A percentile compares a stretch with the other conserved stretches of the same genome.
Conservation (phyloP, 1,140 invertebrate species). For the Drosophila nikananu region DNA sequence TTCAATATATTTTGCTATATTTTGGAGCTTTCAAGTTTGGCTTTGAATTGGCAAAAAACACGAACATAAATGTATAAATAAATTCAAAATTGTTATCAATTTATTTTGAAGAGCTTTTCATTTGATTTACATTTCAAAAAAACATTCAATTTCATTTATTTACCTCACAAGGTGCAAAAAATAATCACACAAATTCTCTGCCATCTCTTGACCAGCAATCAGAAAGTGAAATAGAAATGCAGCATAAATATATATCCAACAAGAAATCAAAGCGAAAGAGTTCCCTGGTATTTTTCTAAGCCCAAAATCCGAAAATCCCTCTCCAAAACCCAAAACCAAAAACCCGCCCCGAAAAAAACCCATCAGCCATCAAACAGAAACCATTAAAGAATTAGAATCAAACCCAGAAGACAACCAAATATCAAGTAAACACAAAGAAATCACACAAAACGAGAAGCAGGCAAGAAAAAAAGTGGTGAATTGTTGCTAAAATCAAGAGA, state of each 20-base stretch:
- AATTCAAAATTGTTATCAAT: slow-evolving; percentile 27
- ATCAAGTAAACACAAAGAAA: slow-evolving; percentile 28
- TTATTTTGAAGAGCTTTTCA: slow-evolving; percentile 36
- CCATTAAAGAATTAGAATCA: slow-evolving; percentile 28
- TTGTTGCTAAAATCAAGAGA: slow-evolving; percentile 64
- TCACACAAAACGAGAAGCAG: slow-evolving; percentile 51
- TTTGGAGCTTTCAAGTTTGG: slow-evolving; percentile 67
- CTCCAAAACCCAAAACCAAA: slow-evolving; percentile 36
- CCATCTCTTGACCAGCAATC: slow-evolving; percentile 51
- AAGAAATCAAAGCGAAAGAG: slow-evolving; percentile 51
- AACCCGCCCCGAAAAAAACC: slow-evolving; percentile 27
- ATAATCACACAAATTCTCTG: slow-evolving; percentile 49
- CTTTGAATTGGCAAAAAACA: slow-evolving; percentile 68
- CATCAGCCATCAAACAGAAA: slow-evolving; percentile 49
- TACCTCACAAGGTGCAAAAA: slow-evolving; percentile 13
- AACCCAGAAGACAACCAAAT: slow-evolving; percentile 48
- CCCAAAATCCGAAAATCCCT: slow-evolving; percentile 43
- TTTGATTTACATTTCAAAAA: slow-evolving; percentile 32
- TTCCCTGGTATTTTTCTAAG: slow-evolving; percentile 69
- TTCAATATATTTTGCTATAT: slow-evolving; percentile 21
- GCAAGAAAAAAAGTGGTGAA: slow-evolving; percentile 61
- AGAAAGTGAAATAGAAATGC: slow-evolving; percentile 38
- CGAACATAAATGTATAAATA: slow-evolving; percentile 17
- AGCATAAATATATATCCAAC: slow-evolving; percentile 23
- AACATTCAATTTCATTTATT: slow-evolving; percentile 16